phyloP scores from a whole-genome alignment of 2,888 invertebrate species.

The Polia nebulosa region DNA sequence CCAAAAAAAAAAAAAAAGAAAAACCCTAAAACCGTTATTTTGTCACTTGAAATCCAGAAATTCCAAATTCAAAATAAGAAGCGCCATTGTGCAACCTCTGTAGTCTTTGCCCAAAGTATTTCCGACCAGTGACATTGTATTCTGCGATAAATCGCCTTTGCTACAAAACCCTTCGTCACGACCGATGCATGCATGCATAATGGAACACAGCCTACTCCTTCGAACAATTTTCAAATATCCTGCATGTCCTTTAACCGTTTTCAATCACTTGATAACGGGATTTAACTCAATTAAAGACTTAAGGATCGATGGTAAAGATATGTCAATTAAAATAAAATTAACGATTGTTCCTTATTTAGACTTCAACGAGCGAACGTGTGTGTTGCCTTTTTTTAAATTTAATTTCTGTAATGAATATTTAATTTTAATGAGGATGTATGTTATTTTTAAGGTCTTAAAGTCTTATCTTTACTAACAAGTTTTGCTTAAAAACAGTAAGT shows the following conservation, averaged over 20 bases:
- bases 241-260: conserved; percentile 23
- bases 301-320: conserved; percentile 19
- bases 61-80: conserved; percentile 9
- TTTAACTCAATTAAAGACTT: conserved; percentile 36
- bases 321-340: conserved; percentile 25
- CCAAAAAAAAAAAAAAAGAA: not conserved
- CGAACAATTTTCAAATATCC: conserved; percentile 45
- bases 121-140: conserved; percentile 48
- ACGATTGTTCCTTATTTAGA: conserved; percentile 56
- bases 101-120: conserved; percentile 39
- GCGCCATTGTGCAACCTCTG: conserved; percentile 26
- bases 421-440: not conserved
- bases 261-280: conserved; percentile 14
- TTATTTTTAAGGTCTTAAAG: not conserved
- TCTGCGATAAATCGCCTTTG: conserved; percentile 56
- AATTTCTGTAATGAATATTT: not conserved
- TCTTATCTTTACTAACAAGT: not conserved
- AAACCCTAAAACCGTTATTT: too few species aligned
- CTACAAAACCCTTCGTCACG: conserved; percentile 73
- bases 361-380: conserved; percentile 60
- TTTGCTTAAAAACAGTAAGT: not conserved
- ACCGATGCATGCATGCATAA: conserved; percentile 70
- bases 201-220: conserved; percentile 59
- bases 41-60: not conserved
- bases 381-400: not conserved